Evolutionary conservation across 2,888 invertebrate species (phyloP).

Genomic region (Cerceris ruficornis): DNA sequence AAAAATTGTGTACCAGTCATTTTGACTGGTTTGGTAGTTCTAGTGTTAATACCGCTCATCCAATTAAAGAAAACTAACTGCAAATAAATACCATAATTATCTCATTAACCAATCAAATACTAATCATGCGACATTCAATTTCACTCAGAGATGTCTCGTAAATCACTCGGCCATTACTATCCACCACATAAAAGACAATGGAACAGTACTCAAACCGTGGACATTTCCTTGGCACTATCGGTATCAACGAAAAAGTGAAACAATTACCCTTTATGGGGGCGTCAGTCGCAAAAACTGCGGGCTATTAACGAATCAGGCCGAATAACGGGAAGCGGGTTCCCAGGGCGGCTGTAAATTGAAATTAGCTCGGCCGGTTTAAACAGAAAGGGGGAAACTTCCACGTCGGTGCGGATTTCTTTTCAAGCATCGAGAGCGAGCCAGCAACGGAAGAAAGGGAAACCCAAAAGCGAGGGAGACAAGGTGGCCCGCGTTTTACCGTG

Average conservation of each 20-base stretch:
- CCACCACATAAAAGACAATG: background rate
- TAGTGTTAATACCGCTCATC: too few relatives aligned
- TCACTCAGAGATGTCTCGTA: too few relatives aligned
- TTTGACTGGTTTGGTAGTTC: too few relatives aligned
- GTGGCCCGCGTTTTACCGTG: constrained; percentile 15
- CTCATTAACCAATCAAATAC: too few relatives aligned
- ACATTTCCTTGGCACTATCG: background rate
- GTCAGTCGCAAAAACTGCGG: background rate
- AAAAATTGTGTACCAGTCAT: too few relatives aligned
- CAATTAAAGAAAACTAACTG: too few relatives aligned
- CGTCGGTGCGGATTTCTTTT: constrained; percentile 15
- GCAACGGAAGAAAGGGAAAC: constrained; percentile 1
- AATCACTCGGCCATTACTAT: too few relatives aligned
- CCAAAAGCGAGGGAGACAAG: background rate
- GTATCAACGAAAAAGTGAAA: background rate
- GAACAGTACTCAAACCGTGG: background rate
- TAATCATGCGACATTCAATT: too few relatives aligned
- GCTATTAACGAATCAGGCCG: constrained; percentile 2
- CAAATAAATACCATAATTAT: too few relatives aligned
- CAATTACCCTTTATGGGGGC: background rate
- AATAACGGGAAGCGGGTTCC: background rate
- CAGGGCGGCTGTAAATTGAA: background rate
- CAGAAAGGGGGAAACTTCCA: background rate
- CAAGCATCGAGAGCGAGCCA: background rate
- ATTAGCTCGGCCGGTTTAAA: constrained; percentile 3